Base-by-base conservation (phyloP, 2,113 vertebrate species). In the Poecile atricapillus region DNA sequence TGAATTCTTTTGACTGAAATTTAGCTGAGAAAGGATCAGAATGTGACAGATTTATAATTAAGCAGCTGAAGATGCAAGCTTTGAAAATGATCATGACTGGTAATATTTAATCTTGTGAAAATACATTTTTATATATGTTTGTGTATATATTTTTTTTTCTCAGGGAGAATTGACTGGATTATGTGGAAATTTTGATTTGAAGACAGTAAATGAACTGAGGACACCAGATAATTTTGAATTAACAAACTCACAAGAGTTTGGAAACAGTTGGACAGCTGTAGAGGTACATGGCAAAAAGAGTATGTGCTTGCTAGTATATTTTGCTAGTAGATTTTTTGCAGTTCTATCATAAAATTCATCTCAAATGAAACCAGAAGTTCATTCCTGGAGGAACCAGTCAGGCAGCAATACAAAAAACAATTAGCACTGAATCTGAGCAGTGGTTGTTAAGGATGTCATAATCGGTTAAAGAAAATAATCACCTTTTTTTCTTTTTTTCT, bases 151-250 rank as follows among this genome's bases (percentile, higher is more conserved):
- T 39, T 24, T 24, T 24, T 69, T 78, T 43, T 83, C 86, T 60
- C 91, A 99, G 99, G 98, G 98, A 50, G 97, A 98, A 89, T 94
- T 99, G 55, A 94, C 97, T 5, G 99, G 99, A 24, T 97, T 99
- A 46, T 99, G 99, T 96, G 99, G 99, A 44, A 99, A 99, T 97
- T 99, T 99, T 94, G 99, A 99, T 95, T 95, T 98, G 94, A 99
- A 99, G 97, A 99, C 99, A 11, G 94, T 98, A 86, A 99, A 99
- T 83, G 99, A 99, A 97, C 98, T 99, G 98, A 98, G 98, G 90
- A 99, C 98, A 19, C 99, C 99, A 4, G 99, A 99, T 86, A 98
- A 99, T 97, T 98, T 99, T 19, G 99, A 99, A 70, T 96, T 99
- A 53, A 97, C 98, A 3, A 99, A 99, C 19, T 96, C 99, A 2